phyloP scores from a whole-genome alignment of 1,140 invertebrate genomes.

The Lasaia peninsularis region DNA sequence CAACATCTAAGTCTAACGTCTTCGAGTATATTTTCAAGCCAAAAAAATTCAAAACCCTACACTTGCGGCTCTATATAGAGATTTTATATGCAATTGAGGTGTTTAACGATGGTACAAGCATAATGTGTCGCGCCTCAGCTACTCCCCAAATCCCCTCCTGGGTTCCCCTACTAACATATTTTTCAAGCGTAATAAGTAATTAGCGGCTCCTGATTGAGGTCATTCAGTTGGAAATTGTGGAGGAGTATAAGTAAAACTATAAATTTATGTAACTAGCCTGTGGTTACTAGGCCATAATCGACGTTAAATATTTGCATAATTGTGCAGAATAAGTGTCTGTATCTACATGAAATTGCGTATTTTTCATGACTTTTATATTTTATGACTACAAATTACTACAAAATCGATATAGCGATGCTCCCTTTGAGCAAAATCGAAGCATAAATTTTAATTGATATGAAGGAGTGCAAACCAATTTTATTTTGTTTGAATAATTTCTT shows the following conservation, averaged over 20 bases:
- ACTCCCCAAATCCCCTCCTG: no score
- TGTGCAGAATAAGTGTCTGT: conserved; percentile 63
- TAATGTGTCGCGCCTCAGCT: no score
- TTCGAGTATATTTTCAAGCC: no score
- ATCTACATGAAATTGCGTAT: conserved; percentile 71
- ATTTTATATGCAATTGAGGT: no score
- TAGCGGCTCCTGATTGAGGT: conserved; percentile 30
- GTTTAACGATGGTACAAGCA: no score
- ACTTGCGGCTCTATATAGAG: no score
- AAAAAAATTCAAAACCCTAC: no score
- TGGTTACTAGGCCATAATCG: conserved; percentile 67
- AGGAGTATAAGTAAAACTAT: conserved; percentile 38
- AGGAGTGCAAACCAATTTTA: neutral
- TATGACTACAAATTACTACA: conserved; percentile 21
- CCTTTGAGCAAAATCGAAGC: conserved; percentile 8
- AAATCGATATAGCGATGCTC: conserved; percentile 24
- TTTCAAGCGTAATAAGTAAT: conserved; percentile 33
- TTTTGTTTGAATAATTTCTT: neutral
- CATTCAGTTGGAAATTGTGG: conserved; percentile 17
- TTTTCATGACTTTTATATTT: conserved; percentile 33
- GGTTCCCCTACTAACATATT: no score
- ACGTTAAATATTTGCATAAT: conserved; percentile 69
- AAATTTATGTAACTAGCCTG: conserved; percentile 62
- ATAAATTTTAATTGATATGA: conserved; percentile 16
- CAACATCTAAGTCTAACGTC: no score